Evolutionary conservation across 2,888 invertebrate genomes (phyloP).

Genomic region (Lepidochitona cinerea): DNA sequence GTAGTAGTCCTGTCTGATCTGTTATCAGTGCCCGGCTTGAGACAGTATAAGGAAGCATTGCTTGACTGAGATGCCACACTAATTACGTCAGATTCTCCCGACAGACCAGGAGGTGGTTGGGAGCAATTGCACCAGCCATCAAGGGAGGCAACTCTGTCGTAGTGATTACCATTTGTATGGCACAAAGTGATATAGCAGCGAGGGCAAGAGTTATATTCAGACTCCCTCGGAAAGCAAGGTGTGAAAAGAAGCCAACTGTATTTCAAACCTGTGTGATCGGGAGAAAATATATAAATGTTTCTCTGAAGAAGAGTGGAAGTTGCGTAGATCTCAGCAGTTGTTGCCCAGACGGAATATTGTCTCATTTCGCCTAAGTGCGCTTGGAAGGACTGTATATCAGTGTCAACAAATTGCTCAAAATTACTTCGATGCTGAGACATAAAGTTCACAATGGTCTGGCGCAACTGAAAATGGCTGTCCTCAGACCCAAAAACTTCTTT

Average conservation of each 20-base stretch:
- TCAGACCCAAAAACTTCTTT: conserved; percentile 55
- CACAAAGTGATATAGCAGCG: conserved; percentile 55
- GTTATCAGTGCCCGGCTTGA: not conserved
- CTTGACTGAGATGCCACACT: not conserved
- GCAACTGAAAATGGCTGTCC: conserved; percentile 47
- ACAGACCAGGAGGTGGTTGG: conserved; percentile 42
- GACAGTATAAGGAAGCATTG: not conserved
- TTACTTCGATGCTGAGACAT: conserved; percentile 44
- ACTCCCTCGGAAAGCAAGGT: conserved; percentile 36
- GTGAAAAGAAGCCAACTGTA: conserved; percentile 57
- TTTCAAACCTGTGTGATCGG: conserved; percentile 42
- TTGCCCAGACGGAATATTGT: conserved; percentile 49
- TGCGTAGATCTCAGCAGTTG: conserved; percentile 58
- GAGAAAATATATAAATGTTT: conserved; percentile 54
- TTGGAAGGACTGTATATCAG: conserved; percentile 37
- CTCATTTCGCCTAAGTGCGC: conserved; percentile 48
- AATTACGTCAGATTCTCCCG: conserved; percentile 21
- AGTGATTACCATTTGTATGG: conserved; percentile 62
- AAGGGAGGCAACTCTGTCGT: conserved; percentile 49
- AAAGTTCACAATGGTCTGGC: conserved; percentile 54
- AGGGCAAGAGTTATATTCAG: conserved; percentile 21
- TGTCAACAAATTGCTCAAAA: conserved; percentile 53
- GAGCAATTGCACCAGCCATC: conserved; percentile 50
- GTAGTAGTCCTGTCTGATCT: not conserved
- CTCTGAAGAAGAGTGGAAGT: conserved; percentile 54